A percentile compares a stretch with the other conserved stretches of the same genome.
Conservation (phyloP, 1,140 invertebrate genomes). For the Drosophila azteca region DNA sequence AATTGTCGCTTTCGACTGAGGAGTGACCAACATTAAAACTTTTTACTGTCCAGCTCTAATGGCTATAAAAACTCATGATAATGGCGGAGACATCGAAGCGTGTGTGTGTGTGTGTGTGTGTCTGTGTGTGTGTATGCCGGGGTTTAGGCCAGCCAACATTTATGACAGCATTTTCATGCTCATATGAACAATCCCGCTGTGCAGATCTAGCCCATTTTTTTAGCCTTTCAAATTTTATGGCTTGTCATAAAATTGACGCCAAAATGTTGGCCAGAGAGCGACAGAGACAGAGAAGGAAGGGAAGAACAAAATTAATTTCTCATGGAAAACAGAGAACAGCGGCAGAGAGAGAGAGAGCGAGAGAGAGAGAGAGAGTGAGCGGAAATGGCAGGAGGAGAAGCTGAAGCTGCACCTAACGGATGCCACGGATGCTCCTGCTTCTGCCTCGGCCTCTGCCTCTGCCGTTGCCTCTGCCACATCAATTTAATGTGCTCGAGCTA, state of each 20-base stretch:
- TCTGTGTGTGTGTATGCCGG: too few species aligned
- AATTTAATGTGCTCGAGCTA: slow-evolving; percentile 74
- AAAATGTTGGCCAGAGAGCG: slow-evolving; percentile 15
- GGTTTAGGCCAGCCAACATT: slow-evolving; percentile 32
- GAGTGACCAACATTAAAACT: slow-evolving; percentile 50
- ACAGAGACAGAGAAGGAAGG: too few species aligned
- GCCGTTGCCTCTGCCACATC: slow-evolving; percentile 44
- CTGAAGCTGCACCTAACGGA: neutral
- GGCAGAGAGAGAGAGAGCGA: neutral
- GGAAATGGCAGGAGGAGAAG: neutral
- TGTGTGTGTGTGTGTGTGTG: too few species aligned
- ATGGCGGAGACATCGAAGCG: neutral
- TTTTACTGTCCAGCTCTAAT: slow-evolving; percentile 41
- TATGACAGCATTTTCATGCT: slow-evolving; percentile 45
- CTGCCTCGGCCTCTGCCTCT: slow-evolving; percentile 4
- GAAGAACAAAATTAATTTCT: slow-evolving; percentile 18
- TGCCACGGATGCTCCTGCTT: slow-evolving; percentile 9
- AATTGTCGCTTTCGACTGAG: slow-evolving; percentile 31
- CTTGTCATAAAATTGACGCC: slow-evolving; percentile 57
- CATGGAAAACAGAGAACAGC: neutral
- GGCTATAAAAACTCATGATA: slow-evolving; percentile 30
- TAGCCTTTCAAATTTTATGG: slow-evolving; percentile 62
- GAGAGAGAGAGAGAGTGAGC: neutral
- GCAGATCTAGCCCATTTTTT: slow-evolving; percentile 35
- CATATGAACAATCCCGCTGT: slow-evolving; percentile 51